phyloP scores from a whole-genome alignment of 1,140 invertebrate genomes.

The Leptonema lineaticorne region DNA sequence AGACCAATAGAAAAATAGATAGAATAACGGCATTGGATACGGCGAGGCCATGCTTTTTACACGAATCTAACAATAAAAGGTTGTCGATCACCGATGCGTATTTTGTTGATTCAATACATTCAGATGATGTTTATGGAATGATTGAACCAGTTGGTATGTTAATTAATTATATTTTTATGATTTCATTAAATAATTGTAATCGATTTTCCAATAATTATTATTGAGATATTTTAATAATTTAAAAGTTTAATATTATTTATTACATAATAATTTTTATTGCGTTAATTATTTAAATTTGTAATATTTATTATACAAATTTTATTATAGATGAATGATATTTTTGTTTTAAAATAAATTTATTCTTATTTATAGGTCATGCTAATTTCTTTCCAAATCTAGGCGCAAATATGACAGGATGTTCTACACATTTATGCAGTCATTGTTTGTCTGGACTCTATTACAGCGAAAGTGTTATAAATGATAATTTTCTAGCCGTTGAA shows the following conservation, averaged over 20 bases:
- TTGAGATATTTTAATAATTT: too few species aligned
- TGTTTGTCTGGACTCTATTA: constrained; percentile 63
- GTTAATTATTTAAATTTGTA: too few species aligned
- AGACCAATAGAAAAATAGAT: constrained; percentile 46
- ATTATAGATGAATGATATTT: too few species aligned
- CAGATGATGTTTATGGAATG: constrained; percentile 70
- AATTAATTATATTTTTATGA: background rate
- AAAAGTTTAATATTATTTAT: too few species aligned
- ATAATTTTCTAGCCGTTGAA: constrained; percentile 44
- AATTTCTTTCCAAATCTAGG: constrained; percentile 84
- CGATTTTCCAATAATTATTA: too few species aligned
- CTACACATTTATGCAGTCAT: constrained; percentile 63
- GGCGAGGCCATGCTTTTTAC: constrained; percentile 64
- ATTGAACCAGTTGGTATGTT: constrained; percentile 59
- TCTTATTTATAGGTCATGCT: constrained; percentile 58
- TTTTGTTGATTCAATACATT: constrained; percentile 74
- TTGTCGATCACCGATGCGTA: constrained; percentile 57
- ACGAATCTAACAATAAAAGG: constrained; percentile 54
- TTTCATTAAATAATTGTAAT: too few species aligned
- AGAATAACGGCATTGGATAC: constrained; percentile 73
- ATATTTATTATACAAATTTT: too few species aligned
- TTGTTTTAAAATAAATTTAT: too few species aligned
- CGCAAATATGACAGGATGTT: constrained; percentile 52
- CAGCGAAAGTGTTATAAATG: constrained; percentile 57
- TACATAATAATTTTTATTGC: too few species aligned